Percentiles rank a stretch among this genome's conserved stretches.
phyloP scores from a whole-genome alignment of 2,888 invertebrate genomes.

The Catocala sponsa region DNA sequence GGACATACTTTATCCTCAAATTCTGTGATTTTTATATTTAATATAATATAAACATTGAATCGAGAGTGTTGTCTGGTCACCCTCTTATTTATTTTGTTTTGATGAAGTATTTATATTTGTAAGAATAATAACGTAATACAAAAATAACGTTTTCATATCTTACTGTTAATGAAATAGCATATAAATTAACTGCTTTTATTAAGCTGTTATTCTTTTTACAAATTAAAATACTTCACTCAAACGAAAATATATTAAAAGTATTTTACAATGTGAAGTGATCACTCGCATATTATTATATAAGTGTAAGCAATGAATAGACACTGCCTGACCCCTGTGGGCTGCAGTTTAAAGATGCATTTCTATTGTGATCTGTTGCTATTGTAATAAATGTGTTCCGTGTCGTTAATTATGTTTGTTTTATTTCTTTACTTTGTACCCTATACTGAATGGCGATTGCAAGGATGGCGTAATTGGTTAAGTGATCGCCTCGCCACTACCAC shows the following conservation, averaged over 20 bases:
- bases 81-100: slow-evolving; percentile 38
- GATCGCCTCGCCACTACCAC: too few relatives aligned
- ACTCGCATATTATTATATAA: slow-evolving; percentile 35
- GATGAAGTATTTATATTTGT: slow-evolving; percentile 16
- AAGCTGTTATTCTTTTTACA: not conserved
- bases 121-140: not conserved
- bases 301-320: slow-evolving; percentile 46
- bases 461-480: too few relatives aligned
- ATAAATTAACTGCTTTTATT: not conserved
- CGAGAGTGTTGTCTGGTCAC: slow-evolving; percentile 61
- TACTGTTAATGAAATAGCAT: not conserved
- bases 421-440: slow-evolving; percentile 11
- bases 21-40: slow-evolving; percentile 67
- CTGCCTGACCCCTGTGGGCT: slow-evolving; percentile 24
- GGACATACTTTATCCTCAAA: slow-evolving; percentile 58
- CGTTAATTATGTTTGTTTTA: slow-evolving; percentile 61
- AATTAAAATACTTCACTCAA: slow-evolving; percentile 26
- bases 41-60: slow-evolving; percentile 36
- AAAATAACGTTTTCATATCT: not conserved
- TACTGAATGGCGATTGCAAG: too few relatives aligned
- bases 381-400: slow-evolving; percentile 70
- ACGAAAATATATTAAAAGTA: slow-evolving; percentile 40
- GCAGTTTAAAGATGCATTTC: slow-evolving; percentile 57
- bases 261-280: slow-evolving; percentile 42
- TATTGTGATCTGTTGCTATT: slow-evolving; percentile 76